These are phyloP conservation scores for Pseudolaguvia tuberculata DNA, from an alignment of 2,113 vertebrate species.

Conservation along the genomic window DNA sequence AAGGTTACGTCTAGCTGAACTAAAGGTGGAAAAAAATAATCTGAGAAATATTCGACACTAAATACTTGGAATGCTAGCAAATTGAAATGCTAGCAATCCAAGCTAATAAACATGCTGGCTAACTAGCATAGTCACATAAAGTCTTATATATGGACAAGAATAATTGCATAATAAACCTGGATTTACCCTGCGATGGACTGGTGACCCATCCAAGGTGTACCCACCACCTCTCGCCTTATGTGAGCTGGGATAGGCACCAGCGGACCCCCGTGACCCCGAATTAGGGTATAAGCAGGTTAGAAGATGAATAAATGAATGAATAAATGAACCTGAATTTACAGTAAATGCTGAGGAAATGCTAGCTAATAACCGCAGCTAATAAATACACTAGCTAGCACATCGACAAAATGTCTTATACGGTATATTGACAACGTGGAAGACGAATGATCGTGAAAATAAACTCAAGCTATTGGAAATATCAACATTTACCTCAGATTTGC, in stretches of 20 bases:
- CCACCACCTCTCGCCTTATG: too few relatives aligned
- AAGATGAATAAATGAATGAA: too few relatives aligned
- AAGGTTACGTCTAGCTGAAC: conserved; percentile 24
- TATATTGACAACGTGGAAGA: neutral
- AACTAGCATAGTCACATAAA: neutral
- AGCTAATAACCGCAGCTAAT: neutral
- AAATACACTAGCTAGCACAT: neutral
- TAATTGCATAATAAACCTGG: neutral
- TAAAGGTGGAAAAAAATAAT: neutral
- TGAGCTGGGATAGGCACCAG: too few relatives aligned
- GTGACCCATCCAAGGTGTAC: too few relatives aligned
- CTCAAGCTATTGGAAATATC: neutral
- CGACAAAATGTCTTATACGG: neutral
- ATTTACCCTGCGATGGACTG: too few relatives aligned
- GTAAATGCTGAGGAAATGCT: neutral
- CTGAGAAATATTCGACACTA: neutral
- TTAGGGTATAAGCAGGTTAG: too few relatives aligned
- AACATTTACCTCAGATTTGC: neutral
- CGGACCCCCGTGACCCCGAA: too few relatives aligned
- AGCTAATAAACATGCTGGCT: neutral
- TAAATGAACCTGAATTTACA: too few relatives aligned
- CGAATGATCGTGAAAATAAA: neutral
- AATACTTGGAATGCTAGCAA: neutral
- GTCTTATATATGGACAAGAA: too few relatives aligned
- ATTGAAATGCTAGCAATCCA: neutral